Conservation (phyloP, 2,113 vertebrate genomes). For the Pomatostomus ruficeps region DNA sequence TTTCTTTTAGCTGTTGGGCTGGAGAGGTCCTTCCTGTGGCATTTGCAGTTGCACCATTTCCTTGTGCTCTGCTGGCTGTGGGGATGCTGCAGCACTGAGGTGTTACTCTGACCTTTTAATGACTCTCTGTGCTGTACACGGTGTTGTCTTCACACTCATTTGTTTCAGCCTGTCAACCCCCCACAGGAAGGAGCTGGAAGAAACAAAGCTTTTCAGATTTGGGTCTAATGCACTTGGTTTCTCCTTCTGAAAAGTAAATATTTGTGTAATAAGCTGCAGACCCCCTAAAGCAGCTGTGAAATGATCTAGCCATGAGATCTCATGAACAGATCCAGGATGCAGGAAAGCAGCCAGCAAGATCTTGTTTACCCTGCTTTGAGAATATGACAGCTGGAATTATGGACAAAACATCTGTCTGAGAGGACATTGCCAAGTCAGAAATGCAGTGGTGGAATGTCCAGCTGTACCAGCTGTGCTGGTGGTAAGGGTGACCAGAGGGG, state of each 20-base stretch:
- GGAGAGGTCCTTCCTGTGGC: not conserved
- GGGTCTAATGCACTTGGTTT: not conserved
- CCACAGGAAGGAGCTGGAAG: not conserved
- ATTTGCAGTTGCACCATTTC: not conserved
- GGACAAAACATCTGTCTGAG: not conserved
- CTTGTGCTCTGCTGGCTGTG: not conserved
- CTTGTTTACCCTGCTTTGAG: not conserved
- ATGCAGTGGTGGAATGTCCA: not conserved
- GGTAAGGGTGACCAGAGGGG: not conserved
- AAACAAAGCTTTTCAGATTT: not conserved
- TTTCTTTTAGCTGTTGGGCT: not conserved
- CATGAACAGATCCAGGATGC: not conserved
- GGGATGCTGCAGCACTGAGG: not conserved
- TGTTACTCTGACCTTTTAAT: not conserved
- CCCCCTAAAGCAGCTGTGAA: not conserved
- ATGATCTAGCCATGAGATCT: not conserved
- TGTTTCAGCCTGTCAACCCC: not conserved
- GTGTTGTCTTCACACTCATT: not conserved
- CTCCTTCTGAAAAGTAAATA: constrained; percentile 1
- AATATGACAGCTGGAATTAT: not conserved
- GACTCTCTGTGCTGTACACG: accelerated
- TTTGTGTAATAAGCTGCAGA: not conserved
- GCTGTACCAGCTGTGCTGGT: not conserved
- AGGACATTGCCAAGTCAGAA: not conserved
- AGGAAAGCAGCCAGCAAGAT: not conserved